Base-by-base conservation (phyloP, 2,113 vertebrate species). In the Chamaetylas fuelleborni region DNA sequence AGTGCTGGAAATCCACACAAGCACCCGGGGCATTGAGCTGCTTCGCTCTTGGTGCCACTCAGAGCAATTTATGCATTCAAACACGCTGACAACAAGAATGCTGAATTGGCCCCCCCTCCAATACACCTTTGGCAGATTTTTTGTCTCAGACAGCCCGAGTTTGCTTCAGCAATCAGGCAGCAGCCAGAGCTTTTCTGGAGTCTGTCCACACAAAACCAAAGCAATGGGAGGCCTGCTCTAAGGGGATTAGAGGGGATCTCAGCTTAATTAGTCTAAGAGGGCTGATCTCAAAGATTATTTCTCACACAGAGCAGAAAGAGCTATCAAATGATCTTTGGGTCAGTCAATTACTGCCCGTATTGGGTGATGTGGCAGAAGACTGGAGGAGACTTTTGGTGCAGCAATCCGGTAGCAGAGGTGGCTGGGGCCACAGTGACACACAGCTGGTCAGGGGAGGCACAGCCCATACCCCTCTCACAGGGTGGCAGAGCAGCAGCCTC, bases 191-290 rank as follows among this genome's bases (percentile, higher is more conserved):
- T 92, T 77, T 83, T 19, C 40, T 4, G 12, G 71, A 88, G 76
- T 26, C 76, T 83, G 83, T 43, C 62, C 12, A 12, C 7, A 16
- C 60, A 74, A 86, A 92, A 60, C 48, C 70, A 62, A 80, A 25
- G 91, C 69, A 81, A 26, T 17, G 36, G 26, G 54, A 95, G 28
- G 76, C 71, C 91, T 77, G 28, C 45, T 90, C 64, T 67, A 79
- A 84, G 65, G 69, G 78, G 78, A 94, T 96, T 95, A 91, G 61
- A 51, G 43, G 14, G 28, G 34, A 95, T 93, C 48, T 60, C 65
- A 64, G 40, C 81, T 79, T 94, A 94, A 96, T 94, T 81, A 95
- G 78, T 87, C 78, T 73, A 85, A 81, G 81, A 89, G 61, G 29
- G 47, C 48, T 87, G 73, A 94, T 95, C 73, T 82, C 57, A 56